A percentile compares a stretch with the other conserved stretches of the same genome.
Conservation (phyloP, 30 jellyfish, hydroid and myxozoan genomes). For the Turritopsis rubra region DNA sequence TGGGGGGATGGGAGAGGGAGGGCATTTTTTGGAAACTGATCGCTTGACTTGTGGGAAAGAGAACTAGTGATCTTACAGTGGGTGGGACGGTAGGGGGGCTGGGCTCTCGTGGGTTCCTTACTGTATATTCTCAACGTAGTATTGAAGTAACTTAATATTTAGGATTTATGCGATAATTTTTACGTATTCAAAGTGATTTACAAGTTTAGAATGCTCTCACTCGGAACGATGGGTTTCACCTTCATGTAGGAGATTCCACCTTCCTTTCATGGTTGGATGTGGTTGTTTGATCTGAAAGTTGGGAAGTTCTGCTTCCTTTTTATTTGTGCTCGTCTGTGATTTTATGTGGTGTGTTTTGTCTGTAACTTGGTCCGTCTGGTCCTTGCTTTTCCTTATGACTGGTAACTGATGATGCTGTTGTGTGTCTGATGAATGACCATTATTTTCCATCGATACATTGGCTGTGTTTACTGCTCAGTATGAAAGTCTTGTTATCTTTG, state of each 20-base stretch:
- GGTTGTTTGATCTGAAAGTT: too few species aligned
- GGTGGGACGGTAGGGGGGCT: slow-evolving; percentile 28
- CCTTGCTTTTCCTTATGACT: too few species aligned
- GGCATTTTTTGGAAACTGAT: background rate
- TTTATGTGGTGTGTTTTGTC: background rate
- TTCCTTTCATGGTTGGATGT: too few species aligned
- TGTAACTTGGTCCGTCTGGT: too few species aligned
- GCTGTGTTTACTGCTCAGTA: too few species aligned
- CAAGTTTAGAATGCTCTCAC: background rate
- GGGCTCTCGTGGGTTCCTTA: slow-evolving; percentile 11
- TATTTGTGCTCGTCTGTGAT: background rate
- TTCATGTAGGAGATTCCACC: too few species aligned
- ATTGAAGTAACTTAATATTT: slow-evolving; percentile 1
- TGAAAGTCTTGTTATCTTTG: too few species aligned
- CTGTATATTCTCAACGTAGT: slow-evolving; percentile 1
- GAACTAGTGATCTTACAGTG: background rate
- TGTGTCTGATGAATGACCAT: too few species aligned
- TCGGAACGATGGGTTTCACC: background rate
- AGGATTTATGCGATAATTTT: background rate
- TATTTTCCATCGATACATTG: background rate
- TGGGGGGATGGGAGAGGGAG: slow-evolving; percentile 14
- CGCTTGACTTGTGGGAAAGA: background rate
- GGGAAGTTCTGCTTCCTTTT: too few species aligned
- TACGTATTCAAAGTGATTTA: background rate
- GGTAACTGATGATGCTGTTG: too few species aligned